Base-by-base conservation (phyloP, 2,113 vertebrate species). In the Oncorhynchus nerka region DNA sequence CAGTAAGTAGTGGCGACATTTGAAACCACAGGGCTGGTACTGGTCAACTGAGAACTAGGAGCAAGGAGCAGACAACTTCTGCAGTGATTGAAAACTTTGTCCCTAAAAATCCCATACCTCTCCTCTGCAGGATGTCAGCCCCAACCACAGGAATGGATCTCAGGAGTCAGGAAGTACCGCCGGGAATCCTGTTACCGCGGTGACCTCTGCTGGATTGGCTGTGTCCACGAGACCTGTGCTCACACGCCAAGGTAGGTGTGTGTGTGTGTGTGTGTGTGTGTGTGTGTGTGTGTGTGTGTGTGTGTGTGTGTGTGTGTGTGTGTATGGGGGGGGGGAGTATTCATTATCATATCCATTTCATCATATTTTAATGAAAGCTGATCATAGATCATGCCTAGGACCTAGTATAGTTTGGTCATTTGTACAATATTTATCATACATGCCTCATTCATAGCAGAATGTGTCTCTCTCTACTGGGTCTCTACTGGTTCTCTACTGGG, bases 81-180 rank as follows among this genome's bases (percentile, higher is more conserved):
- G 39, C 39, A 45, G 39, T 11, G 39, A 45, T 45, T 45, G 39
- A 45, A 45, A 1, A 45, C 9, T 12, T 11, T 13, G 20, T 61
- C 34, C 68, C n/a, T 1, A 22, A 48, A 19, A 4, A 34, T 39
- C 11, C 11, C n/a, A 19, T 20, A 9, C 48, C 11, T 13, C 81
- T 75, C 0, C 28, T 28, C 28, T 4, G 28, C 93, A 94, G 72
- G 91, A 95, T 64, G 89, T 91, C 78, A 87, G 84, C 79, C 92
- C 93, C 86, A 93, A 86, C 77, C 95, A 94, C 84, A 88, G 90
- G 82, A 88, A 88, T 34, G 76, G 76, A 67, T 89, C 78, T 75
- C 49, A 82, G 4, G 90, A 85, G 61, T 81, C 83, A 0, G 84
- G 76, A 66, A 84, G 81, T 82, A 81, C 79, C 64, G 62, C 77